Evolutionary conservation across 2,888 invertebrate species (phyloP).

Genomic region (Rhagophthalmus giganteus): DNA sequence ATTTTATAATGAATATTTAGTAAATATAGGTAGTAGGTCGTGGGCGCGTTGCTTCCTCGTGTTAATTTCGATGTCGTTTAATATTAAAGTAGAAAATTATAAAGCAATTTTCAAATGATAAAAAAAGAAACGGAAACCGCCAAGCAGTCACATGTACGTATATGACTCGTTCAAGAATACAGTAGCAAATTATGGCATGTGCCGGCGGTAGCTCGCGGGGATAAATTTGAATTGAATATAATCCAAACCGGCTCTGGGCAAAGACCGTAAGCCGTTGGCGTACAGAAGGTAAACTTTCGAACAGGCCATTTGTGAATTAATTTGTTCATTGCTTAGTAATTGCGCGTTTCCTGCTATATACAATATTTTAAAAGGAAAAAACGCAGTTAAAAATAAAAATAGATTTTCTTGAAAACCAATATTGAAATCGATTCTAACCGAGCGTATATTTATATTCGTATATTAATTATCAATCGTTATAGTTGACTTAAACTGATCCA

Average conservation of each 20-base stretch:
- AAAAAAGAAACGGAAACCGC: too few relatives aligned
- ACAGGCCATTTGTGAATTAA: slow-evolving; percentile 18
- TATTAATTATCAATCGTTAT: slow-evolving; percentile 2
- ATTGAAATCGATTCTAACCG: too few relatives aligned
- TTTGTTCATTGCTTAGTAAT: slow-evolving; percentile 18
- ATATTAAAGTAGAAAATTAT: too few relatives aligned
- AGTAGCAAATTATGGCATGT: slow-evolving; percentile 29
- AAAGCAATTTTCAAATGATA: too few relatives aligned
- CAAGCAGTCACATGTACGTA: too few relatives aligned
- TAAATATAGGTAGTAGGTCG: neutral
- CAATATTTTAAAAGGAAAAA: too few relatives aligned
- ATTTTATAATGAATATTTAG: neutral
- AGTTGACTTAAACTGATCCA: slow-evolving; percentile 1
- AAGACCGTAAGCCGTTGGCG: slow-evolving; percentile 20
- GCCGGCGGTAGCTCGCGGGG: slow-evolving; percentile 20
- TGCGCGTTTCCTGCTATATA: slow-evolving; percentile 5
- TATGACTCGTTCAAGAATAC: slow-evolving; percentile 18
- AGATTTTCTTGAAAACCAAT: too few relatives aligned
- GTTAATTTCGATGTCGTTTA: too few relatives aligned
- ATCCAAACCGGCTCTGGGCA: slow-evolving; percentile 27
- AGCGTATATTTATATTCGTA: slow-evolving; percentile 3
- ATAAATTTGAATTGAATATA: slow-evolving; percentile 29
- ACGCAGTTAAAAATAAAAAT: too few relatives aligned
- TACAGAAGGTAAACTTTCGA: slow-evolving; percentile 9
- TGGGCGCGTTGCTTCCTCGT: too few relatives aligned